These are phyloP conservation scores for Hepsetus odoe DNA, from an alignment of 2,113 vertebrate species.

Conservation along the genomic window DNA sequence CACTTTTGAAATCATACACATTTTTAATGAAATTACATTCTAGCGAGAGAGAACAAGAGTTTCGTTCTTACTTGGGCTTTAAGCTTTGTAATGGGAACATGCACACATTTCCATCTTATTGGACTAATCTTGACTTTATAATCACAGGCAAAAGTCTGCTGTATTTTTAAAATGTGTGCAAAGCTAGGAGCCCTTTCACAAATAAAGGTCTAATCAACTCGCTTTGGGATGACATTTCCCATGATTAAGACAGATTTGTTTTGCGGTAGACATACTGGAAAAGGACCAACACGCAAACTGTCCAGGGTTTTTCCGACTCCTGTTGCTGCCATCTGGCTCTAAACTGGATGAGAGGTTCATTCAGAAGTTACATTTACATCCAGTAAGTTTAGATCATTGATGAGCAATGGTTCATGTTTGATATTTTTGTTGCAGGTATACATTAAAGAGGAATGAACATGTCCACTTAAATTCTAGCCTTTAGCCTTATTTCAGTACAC, in stretches of 20 bases:
- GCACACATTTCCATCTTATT: neutral
- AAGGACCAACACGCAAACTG: constrained; percentile 7
- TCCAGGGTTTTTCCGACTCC: constrained; percentile 30
- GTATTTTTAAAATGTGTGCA: constrained; percentile 25
- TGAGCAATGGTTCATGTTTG: neutral
- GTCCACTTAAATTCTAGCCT: too few relatives aligned
- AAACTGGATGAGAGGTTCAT: neutral
- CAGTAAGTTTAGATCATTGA: neutral
- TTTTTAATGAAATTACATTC: neutral
- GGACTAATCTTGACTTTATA: constrained; percentile 8
- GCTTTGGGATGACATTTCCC: constrained; percentile 45
- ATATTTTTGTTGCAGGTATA: neutral
- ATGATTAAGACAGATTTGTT: constrained; percentile 42
- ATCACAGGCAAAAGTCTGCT: neutral
- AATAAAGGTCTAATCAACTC: constrained; percentile 24
- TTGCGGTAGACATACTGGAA: constrained; percentile 28
- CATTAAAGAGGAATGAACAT: neutral
- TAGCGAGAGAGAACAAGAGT: neutral
- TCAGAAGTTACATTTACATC: neutral
- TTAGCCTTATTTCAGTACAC: neutral
- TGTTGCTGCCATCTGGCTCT: constrained; percentile 3
- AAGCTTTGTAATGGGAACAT: neutral
- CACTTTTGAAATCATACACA: neutral
- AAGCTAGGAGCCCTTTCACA: constrained; percentile 14
- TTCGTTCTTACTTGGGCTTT: neutral